Evolutionary conservation across 2,797 vertebrate species (phyloP), one percentile per base, ranked within the genome.

Genomic region (Serranus cabrilla): DNA sequence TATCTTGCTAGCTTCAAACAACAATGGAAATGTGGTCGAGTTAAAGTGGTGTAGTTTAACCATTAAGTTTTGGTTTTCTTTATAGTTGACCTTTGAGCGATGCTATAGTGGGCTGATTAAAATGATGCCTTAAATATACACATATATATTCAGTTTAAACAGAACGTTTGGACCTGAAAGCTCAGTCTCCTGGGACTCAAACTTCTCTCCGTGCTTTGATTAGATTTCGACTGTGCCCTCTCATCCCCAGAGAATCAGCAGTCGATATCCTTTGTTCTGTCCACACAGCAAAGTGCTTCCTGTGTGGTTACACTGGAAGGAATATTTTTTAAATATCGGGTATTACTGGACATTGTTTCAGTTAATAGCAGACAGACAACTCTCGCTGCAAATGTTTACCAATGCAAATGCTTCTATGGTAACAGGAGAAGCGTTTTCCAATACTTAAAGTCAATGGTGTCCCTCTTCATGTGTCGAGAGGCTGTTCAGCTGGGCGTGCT

Each of bases 401-500:
- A 59, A 88, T 71, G 74, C 60, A 71, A 81, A 70, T 37, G 81
- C 27, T 47, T 74, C 67, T 56, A 46, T 70, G 74, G 75, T 63
- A 82, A 83, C 69, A 3, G 59, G 47, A 83, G 39, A 50, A 20
- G 31, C 45, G 20, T 83, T 74, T 57, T 59, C 45, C 46, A 37
- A 75, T 55, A 45, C 63, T 71, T 58, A 17, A 67, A 81, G 78
- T 74, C 71, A 59, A 25, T 23, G 57, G 45, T 31, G 34, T 61
- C 14, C 21, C 42, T 70, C 63, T 71, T 81, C 64, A 45, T 61
- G 75, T 58, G 71, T 11, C 0, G 68, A 86, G 81, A 80, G 67
- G 74, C 74, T 73, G 54, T 59, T 88, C 61, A 85, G 58, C 60
- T 31, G 78, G 70, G 42, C 59, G 66, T 57, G 63, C 65, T 82